phyloP scores from a whole-genome alignment of 2,113 vertebrate genomes.

The Pungitius pungitius region DNA sequence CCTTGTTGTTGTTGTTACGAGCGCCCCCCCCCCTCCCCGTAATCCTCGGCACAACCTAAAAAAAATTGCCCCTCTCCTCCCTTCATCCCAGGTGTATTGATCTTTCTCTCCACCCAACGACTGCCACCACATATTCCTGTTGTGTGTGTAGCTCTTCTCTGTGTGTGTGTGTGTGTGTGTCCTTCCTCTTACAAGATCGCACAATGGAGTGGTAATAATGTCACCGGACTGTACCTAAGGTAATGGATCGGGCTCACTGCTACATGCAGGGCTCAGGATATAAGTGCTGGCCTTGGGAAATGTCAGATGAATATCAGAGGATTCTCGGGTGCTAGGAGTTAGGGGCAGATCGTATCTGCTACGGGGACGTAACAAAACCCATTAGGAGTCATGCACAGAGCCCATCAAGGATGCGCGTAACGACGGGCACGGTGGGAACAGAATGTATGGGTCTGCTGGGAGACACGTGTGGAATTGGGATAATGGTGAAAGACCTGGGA shows the following conservation, averaged over 20 bases:
- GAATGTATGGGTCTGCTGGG: slow-evolving; percentile 32
- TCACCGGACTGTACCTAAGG: slow-evolving; percentile 58
- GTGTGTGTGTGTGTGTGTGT: slow-evolving; percentile 35
- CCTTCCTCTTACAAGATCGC: slow-evolving; percentile 59
- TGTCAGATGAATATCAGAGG: slow-evolving; percentile 68
- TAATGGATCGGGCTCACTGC: slow-evolving; percentile 64
- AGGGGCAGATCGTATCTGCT: slow-evolving; percentile 33
- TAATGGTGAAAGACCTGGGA: slow-evolving; percentile 23
- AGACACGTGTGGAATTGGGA: slow-evolving; percentile 24
- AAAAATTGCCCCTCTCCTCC: slow-evolving; percentile 65
- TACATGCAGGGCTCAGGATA: slow-evolving; percentile 39
- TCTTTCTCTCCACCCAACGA: slow-evolving; percentile 42
- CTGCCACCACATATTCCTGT: slow-evolving; percentile 42
- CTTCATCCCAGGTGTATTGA: slow-evolving; percentile 67
- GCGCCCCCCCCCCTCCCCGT: slow-evolving; percentile 23
- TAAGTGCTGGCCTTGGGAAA: slow-evolving; percentile 58
- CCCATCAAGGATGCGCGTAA: slow-evolving; percentile 26
- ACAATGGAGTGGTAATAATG: slow-evolving; percentile 67
- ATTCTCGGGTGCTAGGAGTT: slow-evolving; percentile 33
- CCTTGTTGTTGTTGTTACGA: slow-evolving; percentile 27
- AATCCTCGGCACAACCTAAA: slow-evolving; percentile 57
- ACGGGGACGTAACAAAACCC: slow-evolving; percentile 48
- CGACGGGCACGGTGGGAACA: slow-evolving; percentile 6
- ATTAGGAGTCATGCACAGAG: slow-evolving; percentile 33
- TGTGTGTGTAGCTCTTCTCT: slow-evolving; percentile 13